These are phyloP conservation scores for Drosophila cardini DNA, from an alignment of 1,140 invertebrate species.

Conservation along the genomic window DNA sequence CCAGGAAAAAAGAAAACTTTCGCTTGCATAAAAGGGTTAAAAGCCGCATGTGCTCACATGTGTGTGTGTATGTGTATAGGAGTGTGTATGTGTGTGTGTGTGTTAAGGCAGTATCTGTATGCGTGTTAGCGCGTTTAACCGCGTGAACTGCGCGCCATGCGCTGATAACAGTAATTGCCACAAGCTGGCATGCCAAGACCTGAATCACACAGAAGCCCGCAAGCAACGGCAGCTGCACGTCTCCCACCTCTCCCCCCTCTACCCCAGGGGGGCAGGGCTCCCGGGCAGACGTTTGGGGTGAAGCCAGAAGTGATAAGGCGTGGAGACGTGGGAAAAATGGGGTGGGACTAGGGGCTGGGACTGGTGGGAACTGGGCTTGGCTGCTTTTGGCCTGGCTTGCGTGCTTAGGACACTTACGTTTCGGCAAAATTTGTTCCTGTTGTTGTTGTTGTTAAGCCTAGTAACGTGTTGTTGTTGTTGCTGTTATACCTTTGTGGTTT, in stretches of 20 bases:
- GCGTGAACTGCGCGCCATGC: constrained; percentile 78
- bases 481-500: constrained; percentile 69
- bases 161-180: constrained; percentile 84
- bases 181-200: constrained; percentile 67
- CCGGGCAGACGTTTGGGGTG: background rate
- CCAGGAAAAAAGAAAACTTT: constrained; percentile 58
- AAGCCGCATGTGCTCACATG: constrained; percentile 51
- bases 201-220: constrained; percentile 45
- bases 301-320: background rate
- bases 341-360: background rate
- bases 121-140: constrained; percentile 80
- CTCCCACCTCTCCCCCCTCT: background rate
- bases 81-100: constrained; percentile 22
- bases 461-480: constrained; percentile 15
- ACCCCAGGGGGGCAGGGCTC: constrained; percentile 9
- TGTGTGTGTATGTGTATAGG: constrained; percentile 38
- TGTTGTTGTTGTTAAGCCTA: constrained; percentile 11
- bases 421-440: constrained; percentile 49
- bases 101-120: constrained; percentile 49
- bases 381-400: constrained; percentile 53
- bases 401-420: constrained; percentile 74
- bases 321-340: background rate
- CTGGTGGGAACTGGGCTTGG: constrained; percentile 36
- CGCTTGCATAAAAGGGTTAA: constrained; percentile 77
- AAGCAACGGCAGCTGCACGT: constrained; percentile 30